Base-by-base conservation (phyloP, 2,113 vertebrate species). In the Alouatta palliata region DNA sequence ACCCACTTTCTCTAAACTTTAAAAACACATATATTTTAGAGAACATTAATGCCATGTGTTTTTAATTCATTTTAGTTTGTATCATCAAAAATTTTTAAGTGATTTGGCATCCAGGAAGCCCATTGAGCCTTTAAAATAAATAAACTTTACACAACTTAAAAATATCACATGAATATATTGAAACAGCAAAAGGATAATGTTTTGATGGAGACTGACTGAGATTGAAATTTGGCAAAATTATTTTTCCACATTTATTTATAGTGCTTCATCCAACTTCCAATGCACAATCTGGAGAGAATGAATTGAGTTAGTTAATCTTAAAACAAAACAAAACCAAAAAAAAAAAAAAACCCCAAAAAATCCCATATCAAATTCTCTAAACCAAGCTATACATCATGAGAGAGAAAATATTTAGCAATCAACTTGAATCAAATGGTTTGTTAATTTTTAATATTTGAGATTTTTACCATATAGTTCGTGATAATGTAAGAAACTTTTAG, bases 11-110 rank as follows among this genome's bases (percentile, higher is more conserved):
- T 91, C 56, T 80, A 93, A 97, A 97, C 75, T 81, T 91, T 80
- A 94, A 94, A 96, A 90, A 94, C 30, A 87, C 86, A 93, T 95
- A 97, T 95, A 94, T 97, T 97, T 97, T 88, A 95, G 94, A 94
- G 96, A 96, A 97, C 95, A 98, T 93, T 89, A 80, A 95, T 86
- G 97, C 91, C 97, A 97, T 95, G 89, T 98, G 97, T 90, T 98
- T 94, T 97, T 87, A 80, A 97, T 97, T 97, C 84, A 96, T 89
- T 97, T 95, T 97, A 91, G 87, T 97, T 88, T 79, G 85, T 91
- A 93, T 94, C 76, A 90, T 95, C 85, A 95, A 94, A 95, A 54
- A 54, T 71, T 66, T 43, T 20, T 30, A 88, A 97, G 58, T 75
- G 43, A 96, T 93, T 96, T 97, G 79, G 88, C 61, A 90, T 95